phyloP scores from a whole-genome alignment of 2,113 vertebrate species.

The Ptyas mucosa region DNA sequence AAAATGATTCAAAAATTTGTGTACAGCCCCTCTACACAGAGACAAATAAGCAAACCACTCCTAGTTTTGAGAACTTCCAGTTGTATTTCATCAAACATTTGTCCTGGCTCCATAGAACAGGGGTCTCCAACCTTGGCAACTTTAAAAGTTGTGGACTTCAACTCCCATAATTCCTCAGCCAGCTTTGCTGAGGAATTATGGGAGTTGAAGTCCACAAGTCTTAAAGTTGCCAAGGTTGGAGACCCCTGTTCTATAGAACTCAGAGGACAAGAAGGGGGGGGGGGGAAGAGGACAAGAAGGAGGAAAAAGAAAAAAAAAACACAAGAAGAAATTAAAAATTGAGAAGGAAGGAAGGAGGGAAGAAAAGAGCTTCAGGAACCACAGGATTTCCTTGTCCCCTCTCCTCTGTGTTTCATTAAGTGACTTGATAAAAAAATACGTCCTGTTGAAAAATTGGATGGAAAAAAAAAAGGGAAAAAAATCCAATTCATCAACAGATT shows the following conservation, averaged over 20 bases:
- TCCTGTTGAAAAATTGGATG: neutral
- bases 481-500: neutral
- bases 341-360: neutral
- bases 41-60: neutral
- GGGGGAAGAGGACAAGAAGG: neutral
- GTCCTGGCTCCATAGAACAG: neutral
- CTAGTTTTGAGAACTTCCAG: slow-evolving; percentile 1
- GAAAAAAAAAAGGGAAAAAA: neutral
- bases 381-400: neutral
- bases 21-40: neutral
- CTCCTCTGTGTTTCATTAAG: neutral
- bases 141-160: no score
- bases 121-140: no score
- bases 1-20: neutral
- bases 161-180: no score
- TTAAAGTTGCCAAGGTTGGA: no score
- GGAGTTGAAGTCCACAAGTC: no score
- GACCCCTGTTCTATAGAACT: neutral
- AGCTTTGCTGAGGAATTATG: no score
- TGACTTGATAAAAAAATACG: neutral
- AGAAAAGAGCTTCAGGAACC: neutral
- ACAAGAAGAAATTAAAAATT: neutral
- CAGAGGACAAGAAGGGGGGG: neutral
- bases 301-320: neutral
- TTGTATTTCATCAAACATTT: neutral